Base-by-base conservation (phyloP, 2,113 vertebrate species). In the Synodontis membranacea region DNA sequence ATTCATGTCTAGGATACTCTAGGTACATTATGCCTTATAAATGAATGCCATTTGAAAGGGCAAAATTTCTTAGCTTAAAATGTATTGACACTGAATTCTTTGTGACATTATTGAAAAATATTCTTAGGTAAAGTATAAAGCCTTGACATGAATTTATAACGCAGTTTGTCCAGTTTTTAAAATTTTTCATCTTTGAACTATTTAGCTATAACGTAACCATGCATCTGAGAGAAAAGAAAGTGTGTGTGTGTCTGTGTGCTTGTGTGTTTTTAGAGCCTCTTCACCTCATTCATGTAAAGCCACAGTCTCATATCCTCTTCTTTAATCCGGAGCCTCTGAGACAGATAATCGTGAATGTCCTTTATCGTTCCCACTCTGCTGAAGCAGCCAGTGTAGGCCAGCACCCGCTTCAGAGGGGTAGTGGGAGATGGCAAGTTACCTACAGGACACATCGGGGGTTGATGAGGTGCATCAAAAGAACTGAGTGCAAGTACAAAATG, bases 221-320 rank as follows among this genome's bases (percentile, higher is more conserved):
- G 37, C 21, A 1, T 9, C 9, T 25, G 64, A 28, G 25, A 28
- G 5, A 25, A 58, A 25, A 5, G 7, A 10, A 3, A 9, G 17
- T 31, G 14, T 64, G 14, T n/a, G 60, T 48, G 42, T 17, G 46
- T 56, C 60, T 39, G 42, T 72, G 28, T 28, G 54, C 21, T n/a
- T 58, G 48, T 56, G 5, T 50, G 39, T 80, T 39, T 3, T 81
- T 1, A 58, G 0, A 12, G 66, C 2, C n/a, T 72, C 64, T 81
- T 93, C 94, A 97, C 96, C 96, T 97, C 96, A 23, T 95, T 96
- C 64, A 96, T 96, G 91, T 96, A 97, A 0, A 97, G 92, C 96
- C 96, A 97, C 62, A 97, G 93, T 15, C 96, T 94, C 96, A 97
- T 97, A 89, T 97, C 96, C 87, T 97, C 96, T 42, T 97, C 96